Evolutionary conservation across 2,888 invertebrate species (phyloP), one percentile per base, ranked within the genome.

Genomic region (Myathropa florea): DNA sequence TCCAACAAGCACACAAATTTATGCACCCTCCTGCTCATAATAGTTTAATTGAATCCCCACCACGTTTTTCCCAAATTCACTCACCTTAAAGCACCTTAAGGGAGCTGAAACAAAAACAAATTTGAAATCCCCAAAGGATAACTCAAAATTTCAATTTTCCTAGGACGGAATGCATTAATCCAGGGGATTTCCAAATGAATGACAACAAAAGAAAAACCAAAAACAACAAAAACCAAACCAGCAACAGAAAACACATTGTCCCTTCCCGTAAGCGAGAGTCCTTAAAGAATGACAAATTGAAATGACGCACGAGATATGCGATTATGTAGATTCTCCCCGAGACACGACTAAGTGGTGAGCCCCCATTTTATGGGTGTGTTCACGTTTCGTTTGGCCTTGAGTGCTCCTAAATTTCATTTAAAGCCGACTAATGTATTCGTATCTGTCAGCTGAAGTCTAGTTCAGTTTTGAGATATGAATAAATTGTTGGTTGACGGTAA

Each of bases 251-350:
- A 33, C 33, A 33, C 33, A 33, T 33, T 12, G 33, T 10, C 30
- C 30, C 10, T 2, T 0, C 30, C 30, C 10, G 4, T 6, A n/a
- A n/a, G 39, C n/a, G 46, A 14, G 57, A 33, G 79, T 64, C 79
- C 71, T 71, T 57, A 39, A 39, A 59, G 79, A 57, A 79, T 72
- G 79, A 71, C 59, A 72, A 79, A 79, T 79, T 79, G 79, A 79
- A 71, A 71, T 72, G 71, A 79, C 71, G 79, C 79, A 64, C 64
- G 71, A 79, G 64, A 72, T 72, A 71, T 72, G 71, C 79, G 70
- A 79, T 79, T 79, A 79, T 79, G 79, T 64, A 59, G 64, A 79
- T 79, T 71, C 71, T 59, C 63, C 57, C 59, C 57, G 12, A 24
- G 46, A 70, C 55, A 64, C 33, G 71, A 63, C 70, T 64, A 71